These are phyloP conservation scores for Melanerpes aurifrons DNA, from an alignment of 2,113 vertebrate species.

Conservation along the genomic window DNA sequence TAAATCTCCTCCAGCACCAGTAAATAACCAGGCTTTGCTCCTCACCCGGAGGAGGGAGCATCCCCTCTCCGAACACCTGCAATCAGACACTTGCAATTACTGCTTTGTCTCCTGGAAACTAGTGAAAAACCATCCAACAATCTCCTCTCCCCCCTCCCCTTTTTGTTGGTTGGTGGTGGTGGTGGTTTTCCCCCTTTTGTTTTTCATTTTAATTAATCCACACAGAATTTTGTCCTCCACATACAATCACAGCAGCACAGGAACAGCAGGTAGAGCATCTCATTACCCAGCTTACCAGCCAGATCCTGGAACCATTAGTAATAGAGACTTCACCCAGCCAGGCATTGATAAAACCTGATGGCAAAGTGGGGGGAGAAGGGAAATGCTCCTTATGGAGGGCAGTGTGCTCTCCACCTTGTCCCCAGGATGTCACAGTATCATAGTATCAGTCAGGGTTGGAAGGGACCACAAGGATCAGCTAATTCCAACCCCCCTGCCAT, in stretches of 20 bases:
- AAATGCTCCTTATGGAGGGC: not conserved
- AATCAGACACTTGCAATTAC: conserved; percentile 2
- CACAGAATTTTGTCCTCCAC: conserved; percentile 50
- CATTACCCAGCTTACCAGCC: conserved; percentile 17
- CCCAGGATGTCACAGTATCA: not conserved
- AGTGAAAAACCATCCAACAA: conserved; percentile 69
- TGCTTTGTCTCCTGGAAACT: conserved; percentile 56
- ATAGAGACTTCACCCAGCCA: conserved; percentile 12
- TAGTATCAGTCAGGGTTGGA: no score
- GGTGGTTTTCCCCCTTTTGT: not conserved
- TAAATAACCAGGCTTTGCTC: not conserved
- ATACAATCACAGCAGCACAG: not conserved
- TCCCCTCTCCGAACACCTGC: not conserved
- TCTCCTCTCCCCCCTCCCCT: not conserved
- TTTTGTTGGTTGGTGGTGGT: not conserved
- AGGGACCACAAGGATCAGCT: no score
- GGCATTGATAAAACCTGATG: not conserved
- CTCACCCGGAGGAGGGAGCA: not conserved
- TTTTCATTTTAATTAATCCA: conserved; percentile 72
- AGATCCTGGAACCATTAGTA: conserved; percentile 18
- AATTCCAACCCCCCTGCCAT: no score
- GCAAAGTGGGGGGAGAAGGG: not conserved
- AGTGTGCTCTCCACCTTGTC: not conserved
- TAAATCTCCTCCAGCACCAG: not conserved
- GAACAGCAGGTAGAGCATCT: conserved; percentile 46